Percentiles rank a stretch among this genome's conserved stretches.
Evolutionary conservation across 2,888 invertebrate genomes (phyloP).

Genomic region (Salpingus planirostris): DNA sequence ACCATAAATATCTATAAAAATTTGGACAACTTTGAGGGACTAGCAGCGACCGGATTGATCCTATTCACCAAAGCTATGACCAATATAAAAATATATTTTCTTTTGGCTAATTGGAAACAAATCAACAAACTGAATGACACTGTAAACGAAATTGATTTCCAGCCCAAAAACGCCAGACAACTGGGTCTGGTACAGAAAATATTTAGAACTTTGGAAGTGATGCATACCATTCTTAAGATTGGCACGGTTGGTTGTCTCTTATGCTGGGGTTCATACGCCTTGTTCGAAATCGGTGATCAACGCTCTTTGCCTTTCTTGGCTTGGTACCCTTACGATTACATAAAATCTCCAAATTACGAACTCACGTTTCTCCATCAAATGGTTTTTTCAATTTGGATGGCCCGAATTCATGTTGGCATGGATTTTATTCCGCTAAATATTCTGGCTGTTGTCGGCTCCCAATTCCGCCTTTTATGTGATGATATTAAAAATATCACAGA

Average conservation of each 20-base stretch:
- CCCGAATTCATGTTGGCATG: conserved; percentile 1
- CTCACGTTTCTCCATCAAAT: conserved; percentile 8
- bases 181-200: not conserved
- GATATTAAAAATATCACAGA: no score
- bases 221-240: not conserved
- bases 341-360: conserved; percentile 1
- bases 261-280: no score
- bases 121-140: not conserved
- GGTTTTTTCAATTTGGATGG: not conserved
- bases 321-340: not conserved
- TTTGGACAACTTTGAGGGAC: not conserved
- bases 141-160: not conserved
- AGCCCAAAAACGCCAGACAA: not conserved
- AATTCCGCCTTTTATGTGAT: no score
- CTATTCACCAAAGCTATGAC: not conserved
- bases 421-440: conserved; percentile 4
- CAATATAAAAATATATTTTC: not conserved
- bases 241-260: no score
- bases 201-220: not conserved
- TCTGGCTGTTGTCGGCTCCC: conserved; percentile 4
- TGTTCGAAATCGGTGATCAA: not conserved
- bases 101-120: not conserved
- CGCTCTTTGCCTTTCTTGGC: not conserved
- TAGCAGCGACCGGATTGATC: not conserved
- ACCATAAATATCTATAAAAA: no score